phyloP scores from a whole-genome alignment of 2,113 vertebrate genomes.

The Serilophus lunatus region DNA sequence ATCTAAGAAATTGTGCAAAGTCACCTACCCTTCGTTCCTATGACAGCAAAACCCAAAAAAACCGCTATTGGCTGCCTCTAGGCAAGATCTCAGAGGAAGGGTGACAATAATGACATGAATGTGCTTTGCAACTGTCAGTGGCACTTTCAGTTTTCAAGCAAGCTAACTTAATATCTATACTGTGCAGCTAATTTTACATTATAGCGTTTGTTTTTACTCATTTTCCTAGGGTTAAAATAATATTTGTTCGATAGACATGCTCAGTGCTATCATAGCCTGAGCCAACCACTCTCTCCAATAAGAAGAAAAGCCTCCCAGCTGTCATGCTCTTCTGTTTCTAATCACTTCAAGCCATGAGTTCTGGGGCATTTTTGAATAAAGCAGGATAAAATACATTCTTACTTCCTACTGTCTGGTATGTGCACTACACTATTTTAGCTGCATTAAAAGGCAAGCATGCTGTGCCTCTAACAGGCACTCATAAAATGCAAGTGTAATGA shows the following conservation, averaged over 20 bases:
- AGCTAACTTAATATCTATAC: background rate
- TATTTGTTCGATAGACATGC: background rate
- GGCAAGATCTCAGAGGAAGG: background rate
- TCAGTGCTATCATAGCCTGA: background rate
- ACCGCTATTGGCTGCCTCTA: background rate
- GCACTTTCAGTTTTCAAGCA: background rate
- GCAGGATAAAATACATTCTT: background rate
- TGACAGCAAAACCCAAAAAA: background rate
- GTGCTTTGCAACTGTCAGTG: background rate
- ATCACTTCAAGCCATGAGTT: background rate
- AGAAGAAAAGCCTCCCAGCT: background rate
- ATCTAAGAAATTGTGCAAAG: background rate
- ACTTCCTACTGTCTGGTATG: constrained; percentile 38
- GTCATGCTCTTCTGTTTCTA: background rate
- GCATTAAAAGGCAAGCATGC: constrained; percentile 5
- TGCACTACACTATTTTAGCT: constrained; percentile 20
- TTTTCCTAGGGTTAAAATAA: background rate
- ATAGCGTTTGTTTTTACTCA: background rate
- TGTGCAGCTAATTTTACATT: background rate
- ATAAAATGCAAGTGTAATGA: fast-evolving
- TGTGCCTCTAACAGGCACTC: background rate
- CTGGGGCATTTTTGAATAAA: background rate
- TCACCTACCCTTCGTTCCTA: background rate
- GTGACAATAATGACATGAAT: background rate
- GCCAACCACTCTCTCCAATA: background rate